Base-by-base conservation (phyloP, 2,888 invertebrate species). In the Eristalis intricaria region DNA sequence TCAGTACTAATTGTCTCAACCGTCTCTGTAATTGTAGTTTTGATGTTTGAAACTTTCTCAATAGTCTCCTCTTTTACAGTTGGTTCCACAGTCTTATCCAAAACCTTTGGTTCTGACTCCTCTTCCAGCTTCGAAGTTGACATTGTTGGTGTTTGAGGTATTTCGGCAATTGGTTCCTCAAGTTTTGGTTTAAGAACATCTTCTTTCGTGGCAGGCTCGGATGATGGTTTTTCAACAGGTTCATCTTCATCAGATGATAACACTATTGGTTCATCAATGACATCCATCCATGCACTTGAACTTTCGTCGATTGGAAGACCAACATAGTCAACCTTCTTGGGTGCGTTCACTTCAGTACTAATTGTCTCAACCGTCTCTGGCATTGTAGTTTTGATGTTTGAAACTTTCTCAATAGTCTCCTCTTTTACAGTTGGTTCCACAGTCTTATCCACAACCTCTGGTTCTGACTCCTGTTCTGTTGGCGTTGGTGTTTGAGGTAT, bases 251-350 rank as follows among this genome's bases (percentile, higher is more conserved):
- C 90, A 69, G 76, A 76, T 15, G 89, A 87, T 26, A 88, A 63
- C 0, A 64, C 32, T 58, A 84, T 80, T n/a, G 87, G 77, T 32
- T 88, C 89, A 10, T 89, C 89, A n/a, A 88, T 40, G 15, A 88
- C 90, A 76, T 92, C 91, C 88, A 92, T 89, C 89, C 91, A 92
- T 4, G 90, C 76, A 63, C 88, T 89, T 65, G 90, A 81, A 4
- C 90, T 82, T 60, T 90, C 89, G 80, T 91, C 90, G 43, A 90
- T 85, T 15, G 90, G 90, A 58, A 90, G 84, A 60, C 89, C 90
- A 74, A 87, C 90, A 74, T 89, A 90, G 11, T 60, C 82, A 4
- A 84, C 8, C 76, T 88, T 71, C 23, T 68, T 73, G 64, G 29
- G 66, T 23, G 23, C 58, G 3, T 29, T 63, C 1, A 43, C 2